A percentile compares a stretch with the other conserved stretches of the same genome.
Conservation (phyloP, 2,888 invertebrate species). For the Noctua janthina region DNA sequence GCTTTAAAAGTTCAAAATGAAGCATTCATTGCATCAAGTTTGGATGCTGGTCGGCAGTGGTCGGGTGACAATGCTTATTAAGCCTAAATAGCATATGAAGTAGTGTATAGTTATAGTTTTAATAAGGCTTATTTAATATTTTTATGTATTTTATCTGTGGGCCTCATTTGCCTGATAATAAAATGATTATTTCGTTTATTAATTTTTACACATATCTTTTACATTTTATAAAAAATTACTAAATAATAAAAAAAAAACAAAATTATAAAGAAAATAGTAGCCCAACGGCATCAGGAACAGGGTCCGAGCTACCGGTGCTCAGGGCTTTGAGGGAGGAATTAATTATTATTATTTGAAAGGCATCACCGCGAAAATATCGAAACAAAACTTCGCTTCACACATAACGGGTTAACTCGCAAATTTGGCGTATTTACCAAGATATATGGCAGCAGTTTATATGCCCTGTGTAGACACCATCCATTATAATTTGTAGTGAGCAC, state of each 20-base stretch:
- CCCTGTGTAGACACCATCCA: constrained; percentile 38
- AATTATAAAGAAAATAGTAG: too few relatives aligned
- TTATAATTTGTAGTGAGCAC: constrained; percentile 47
- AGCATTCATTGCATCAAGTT: constrained; percentile 20
- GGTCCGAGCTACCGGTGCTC: too few relatives aligned
- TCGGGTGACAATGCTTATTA: constrained; percentile 1
- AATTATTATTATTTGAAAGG: background rate
- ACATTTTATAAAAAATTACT: too few relatives aligned
- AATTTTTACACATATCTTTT: too few relatives aligned
- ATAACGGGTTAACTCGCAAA: constrained; percentile 34
- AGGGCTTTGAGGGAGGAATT: too few relatives aligned
- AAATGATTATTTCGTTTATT: too few relatives aligned
- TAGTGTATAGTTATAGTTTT: too few relatives aligned
- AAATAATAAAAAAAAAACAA: too few relatives aligned
- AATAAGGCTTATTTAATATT: too few relatives aligned
- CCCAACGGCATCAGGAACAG: too few relatives aligned
- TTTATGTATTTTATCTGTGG: too few relatives aligned
- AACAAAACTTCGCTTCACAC: constrained; percentile 29
- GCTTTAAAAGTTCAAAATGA: constrained; percentile 16
- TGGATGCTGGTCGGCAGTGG: background rate
- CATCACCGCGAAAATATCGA: constrained; percentile 20
- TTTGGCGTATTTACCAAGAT: constrained; percentile 48
- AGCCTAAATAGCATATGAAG: background rate
- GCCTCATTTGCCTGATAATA: too few relatives aligned
- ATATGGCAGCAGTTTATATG: constrained; percentile 49